Evolutionary conservation across 2,113 vertebrate species (phyloP), one percentile per base, ranked within the genome.

Genomic region (Pyxicephalus adspersus): DNA sequence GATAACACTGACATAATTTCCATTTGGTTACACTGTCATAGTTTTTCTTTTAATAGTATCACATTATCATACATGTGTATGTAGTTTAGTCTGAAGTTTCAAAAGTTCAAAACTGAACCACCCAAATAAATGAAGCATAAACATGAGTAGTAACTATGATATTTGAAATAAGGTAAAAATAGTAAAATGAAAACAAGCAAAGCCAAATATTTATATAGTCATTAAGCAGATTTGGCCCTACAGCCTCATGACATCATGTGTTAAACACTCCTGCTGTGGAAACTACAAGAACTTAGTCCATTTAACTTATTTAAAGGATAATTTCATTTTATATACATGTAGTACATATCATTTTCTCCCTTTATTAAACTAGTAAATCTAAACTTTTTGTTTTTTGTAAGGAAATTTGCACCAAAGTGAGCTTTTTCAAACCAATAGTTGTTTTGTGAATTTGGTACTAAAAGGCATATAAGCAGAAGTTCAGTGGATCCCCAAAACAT

Each of bases 161-260:
- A 58, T 60, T 23, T 74, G 15, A 74, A 74, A 60, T 74, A 74
- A 57, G 57, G 71, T 74, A 74, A 74, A 74, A 74, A 74, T 74
- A 74, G 71, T 74, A 55, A 74, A 38, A 23, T 58, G 71, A 74
- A 74, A 74, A 74, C 54, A 74, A 74, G 71, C 71, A 60, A 55
- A 74, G 58, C 71, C 58, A 74, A 74, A 74, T 74, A 74, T 74
- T 74, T 74, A 58, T 38, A 74, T 58, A 74, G 54, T 60, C 71
- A 60, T 74, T 60, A 74, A 60, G 54, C 54, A n/a, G 38, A 34
- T 60, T n/a, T 74, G 29, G 71, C 71, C 34, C 29, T 60, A 38
- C 18, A 74, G 71, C 19, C 55, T 16, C 18, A 38, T 60, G 71
- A 74, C 29, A 58, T 74, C 71, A 60, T 60, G 5, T n/a, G 23